Evolutionary conservation across 1,140 invertebrate species (phyloP).

Genomic region (Dreissena polymorpha): DNA sequence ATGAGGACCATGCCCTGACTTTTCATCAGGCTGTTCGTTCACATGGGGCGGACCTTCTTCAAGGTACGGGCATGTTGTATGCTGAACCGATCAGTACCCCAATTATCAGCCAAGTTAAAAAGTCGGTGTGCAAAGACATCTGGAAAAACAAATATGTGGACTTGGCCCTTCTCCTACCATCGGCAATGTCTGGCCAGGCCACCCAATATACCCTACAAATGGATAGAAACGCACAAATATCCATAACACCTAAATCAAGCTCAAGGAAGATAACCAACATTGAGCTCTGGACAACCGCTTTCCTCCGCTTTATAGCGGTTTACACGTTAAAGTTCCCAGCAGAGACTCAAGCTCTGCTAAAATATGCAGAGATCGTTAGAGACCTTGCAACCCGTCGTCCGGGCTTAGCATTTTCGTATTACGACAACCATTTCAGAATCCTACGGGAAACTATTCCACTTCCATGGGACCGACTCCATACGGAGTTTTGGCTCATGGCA

Average conservation of each 20-base stretch:
- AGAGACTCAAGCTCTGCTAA: conserved; percentile 13
- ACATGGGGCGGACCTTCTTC: not conserved
- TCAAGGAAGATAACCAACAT: conserved; percentile 8
- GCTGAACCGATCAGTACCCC: conserved; percentile 13
- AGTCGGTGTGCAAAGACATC: conserved; percentile 13
- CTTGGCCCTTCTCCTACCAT: conserved; percentile 12
- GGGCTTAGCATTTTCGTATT: conserved; percentile 13
- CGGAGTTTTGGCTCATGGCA: conserved; percentile 18
- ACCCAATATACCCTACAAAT: conserved; percentile 17
- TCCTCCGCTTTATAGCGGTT: conserved; percentile 2
- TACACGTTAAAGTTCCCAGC: conserved; percentile 16
- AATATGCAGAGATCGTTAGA: conserved; percentile 23
- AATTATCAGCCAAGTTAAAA: not conserved
- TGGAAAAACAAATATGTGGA: conserved; percentile 35
- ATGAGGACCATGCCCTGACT: not conserved
- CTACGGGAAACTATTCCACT: not conserved
- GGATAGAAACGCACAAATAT: conserved; percentile 1
- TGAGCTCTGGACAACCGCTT: conserved; percentile 7
- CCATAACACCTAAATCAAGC: not conserved
- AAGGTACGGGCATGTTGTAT: not conserved
- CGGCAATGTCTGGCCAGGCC: not conserved
- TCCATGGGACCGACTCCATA: conserved; percentile 18
- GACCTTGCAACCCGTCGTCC: conserved; percentile 17
- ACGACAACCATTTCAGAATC: conserved; percentile 22
- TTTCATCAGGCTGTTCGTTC: not conserved